Base-by-base conservation (phyloP, 2,113 vertebrate species). In the Rhinichthys klamathensis region DNA sequence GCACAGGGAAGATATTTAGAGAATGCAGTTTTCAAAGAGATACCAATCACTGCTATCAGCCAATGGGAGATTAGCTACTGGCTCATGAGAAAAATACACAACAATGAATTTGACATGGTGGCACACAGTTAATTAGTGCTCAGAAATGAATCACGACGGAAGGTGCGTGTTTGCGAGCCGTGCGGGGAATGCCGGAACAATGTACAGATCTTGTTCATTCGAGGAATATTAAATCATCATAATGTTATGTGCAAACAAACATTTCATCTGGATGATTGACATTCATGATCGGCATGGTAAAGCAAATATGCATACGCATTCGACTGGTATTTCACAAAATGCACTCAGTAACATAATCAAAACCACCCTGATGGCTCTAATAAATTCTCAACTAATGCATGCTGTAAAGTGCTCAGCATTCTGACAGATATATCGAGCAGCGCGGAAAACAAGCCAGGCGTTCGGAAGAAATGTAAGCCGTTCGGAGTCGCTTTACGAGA, bases 1-100 rank as follows among this genome's bases (percentile, higher is more conserved):
- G 87, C 87, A 82, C 82, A 69, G 85, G 86, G 73, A 84, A 87
- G 87, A 87, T 80, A 90, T 90, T 88, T 88, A 86, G 82, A 87
- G 86, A 89, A 90, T 86, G 87, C 78, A 67, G 75, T 87, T 87
- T 86, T 85, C 79, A 85, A 82, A 89, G 78, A 78, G 85, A 84
- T 88, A 86, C 85, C 79, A 85, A 90, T 88, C 86, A 46, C 44
- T 73, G 38, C 86, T 44, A 75, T 75, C 75, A 15, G 89, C 84
- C 84, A 88, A 88, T 86, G 84, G 25, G 46, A 82, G 88, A 89
- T 89, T 87, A 90, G 85, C 87, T 72, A 81, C 72, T 82, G 82
- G 79, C 69, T 51, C 44, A 7, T 80, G 25, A 76, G 32, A 38
- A 70, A 77, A 81, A 85, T 11, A 82, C 70, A 89, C 49, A 84